A percentile compares a stretch with the other conserved stretches of the same genome.
These are phyloP conservation scores for Scaptomyza caliginosa DNA, from an alignment of 2,888 invertebrate genomes.

Conservation along the genomic window DNA sequence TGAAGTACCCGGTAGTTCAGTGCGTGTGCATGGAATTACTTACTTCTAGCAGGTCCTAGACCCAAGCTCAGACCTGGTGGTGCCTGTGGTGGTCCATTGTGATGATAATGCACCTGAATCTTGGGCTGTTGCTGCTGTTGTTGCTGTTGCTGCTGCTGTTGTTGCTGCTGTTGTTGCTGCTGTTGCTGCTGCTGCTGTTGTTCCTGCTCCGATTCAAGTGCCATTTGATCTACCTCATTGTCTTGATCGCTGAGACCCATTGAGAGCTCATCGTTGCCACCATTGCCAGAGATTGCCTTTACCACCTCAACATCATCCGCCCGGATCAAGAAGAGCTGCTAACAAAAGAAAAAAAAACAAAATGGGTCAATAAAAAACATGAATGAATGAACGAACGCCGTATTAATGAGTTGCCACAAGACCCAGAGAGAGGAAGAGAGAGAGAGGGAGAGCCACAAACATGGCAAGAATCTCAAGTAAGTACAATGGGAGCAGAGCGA, in stretches of 20 bases:
- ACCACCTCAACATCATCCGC: slow-evolving; percentile 88
- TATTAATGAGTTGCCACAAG: slow-evolving; percentile 50
- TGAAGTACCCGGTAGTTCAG: neutral
- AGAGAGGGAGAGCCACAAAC: neutral
- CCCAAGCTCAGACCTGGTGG: slow-evolving; percentile 50
- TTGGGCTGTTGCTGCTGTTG: slow-evolving; percentile 62
- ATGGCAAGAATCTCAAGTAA: slow-evolving; percentile 49
- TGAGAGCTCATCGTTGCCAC: slow-evolving; percentile 84
- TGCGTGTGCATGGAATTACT: slow-evolving; percentile 29
- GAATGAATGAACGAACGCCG: slow-evolving; percentile 5
- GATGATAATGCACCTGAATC: slow-evolving; percentile 83
- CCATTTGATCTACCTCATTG: slow-evolving; percentile 89
- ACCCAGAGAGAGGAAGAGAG: neutral
- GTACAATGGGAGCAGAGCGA: slow-evolving; percentile 62
- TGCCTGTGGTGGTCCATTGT: slow-evolving; percentile 79
- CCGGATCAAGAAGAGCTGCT: slow-evolving; percentile 80
- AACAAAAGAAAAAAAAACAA: neutral
- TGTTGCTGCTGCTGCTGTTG: slow-evolving; percentile 83
- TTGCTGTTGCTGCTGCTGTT: slow-evolving; percentile 83
- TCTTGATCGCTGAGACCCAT: slow-evolving; percentile 84
- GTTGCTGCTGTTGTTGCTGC: slow-evolving; percentile 77
- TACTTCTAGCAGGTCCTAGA: slow-evolving; percentile 80
- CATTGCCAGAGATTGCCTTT: slow-evolving; percentile 85
- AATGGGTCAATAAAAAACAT: slow-evolving; percentile 36
- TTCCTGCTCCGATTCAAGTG: slow-evolving; percentile 89